phyloP scores from a whole-genome alignment of 2,888 invertebrate genomes.

The Rhorus exstirpatorius region DNA sequence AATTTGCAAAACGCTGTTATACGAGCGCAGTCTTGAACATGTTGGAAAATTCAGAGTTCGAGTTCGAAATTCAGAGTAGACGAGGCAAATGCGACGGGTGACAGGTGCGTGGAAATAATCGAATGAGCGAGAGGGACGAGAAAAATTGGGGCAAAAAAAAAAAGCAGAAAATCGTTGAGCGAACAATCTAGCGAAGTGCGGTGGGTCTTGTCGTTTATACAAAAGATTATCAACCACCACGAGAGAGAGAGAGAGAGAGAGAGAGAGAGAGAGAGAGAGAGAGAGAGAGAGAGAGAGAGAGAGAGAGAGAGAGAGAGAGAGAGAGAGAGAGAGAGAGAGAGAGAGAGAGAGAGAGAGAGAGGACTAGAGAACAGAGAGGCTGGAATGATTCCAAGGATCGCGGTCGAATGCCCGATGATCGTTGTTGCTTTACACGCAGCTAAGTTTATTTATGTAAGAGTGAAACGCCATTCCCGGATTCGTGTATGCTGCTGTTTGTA shows the following conservation, averaged over 20 bases:
- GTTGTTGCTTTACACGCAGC: conserved; percentile 11
- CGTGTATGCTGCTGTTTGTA: background rate
- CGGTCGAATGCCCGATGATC: conserved; percentile 47
- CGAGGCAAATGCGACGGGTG: no score
- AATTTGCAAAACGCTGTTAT: background rate
- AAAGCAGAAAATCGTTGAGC: conserved; percentile 36
- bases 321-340: no score
- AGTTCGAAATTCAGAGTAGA: no score
- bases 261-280: conserved; percentile 6
- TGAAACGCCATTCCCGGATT: background rate
- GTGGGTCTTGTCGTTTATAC: conserved; percentile 35
- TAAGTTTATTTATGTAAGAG: conserved; percentile 29
- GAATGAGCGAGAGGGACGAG: conserved; percentile 4
- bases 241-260: conserved; percentile 25
- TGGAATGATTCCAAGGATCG: conserved; percentile 62
- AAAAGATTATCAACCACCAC: conserved; percentile 44
- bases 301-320: no score
- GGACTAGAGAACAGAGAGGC: conserved; percentile 21
- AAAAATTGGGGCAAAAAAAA: conserved; percentile 27
- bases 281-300: conserved; percentile 41
- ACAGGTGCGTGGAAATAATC: conserved; percentile 25
- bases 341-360: no score
- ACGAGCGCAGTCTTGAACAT: no score
- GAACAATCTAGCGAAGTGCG: conserved; percentile 31
- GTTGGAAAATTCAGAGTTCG: no score